Conservation (phyloP, 2,113 vertebrate genomes). For the Saguinus imperator region DNA sequence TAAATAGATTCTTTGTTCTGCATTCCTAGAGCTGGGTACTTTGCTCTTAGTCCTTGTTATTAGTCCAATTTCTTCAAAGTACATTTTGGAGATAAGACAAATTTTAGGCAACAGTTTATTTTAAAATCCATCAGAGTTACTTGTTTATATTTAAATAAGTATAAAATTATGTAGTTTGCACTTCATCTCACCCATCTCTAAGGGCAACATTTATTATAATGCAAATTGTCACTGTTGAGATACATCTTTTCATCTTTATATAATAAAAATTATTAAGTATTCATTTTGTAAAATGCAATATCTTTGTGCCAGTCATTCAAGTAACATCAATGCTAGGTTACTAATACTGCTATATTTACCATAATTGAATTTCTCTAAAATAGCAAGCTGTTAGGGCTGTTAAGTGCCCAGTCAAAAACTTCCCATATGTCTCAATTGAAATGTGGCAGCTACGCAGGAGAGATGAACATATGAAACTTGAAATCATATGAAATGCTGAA, state of each 20-base stretch:
- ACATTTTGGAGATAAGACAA: neutral
- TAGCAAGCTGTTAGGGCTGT: slow-evolving; percentile 74
- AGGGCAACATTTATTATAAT: slow-evolving; percentile 25
- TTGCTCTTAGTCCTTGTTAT: neutral
- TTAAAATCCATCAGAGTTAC: slow-evolving; percentile 40
- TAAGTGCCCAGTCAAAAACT: slow-evolving; percentile 73
- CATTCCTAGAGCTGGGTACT: neutral
- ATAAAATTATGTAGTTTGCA: slow-evolving; percentile 21
- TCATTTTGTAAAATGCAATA: slow-evolving; percentile 42
- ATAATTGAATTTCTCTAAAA: slow-evolving; percentile 75
- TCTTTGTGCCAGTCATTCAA: slow-evolving; percentile 20
- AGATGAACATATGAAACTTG: slow-evolving; percentile 62
- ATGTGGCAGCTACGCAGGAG: slow-evolving; percentile 67
- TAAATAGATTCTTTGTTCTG: neutral
- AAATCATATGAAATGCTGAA: slow-evolving; percentile 25
- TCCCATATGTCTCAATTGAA: slow-evolving; percentile 76
- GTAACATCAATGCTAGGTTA: slow-evolving; percentile 45
- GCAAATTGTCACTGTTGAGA: neutral
- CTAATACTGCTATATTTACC: slow-evolving; percentile 55
- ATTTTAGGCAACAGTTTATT: neutral
- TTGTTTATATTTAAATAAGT: slow-evolving; percentile 24
- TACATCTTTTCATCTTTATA: slow-evolving; percentile 46
- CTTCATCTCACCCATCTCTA: neutral
- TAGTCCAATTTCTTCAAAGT: neutral
- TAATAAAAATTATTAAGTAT: slow-evolving; percentile 57